Percentiles rank a stretch among this genome's conserved stretches.
Evolutionary conservation across 2,888 invertebrate species (phyloP).

Genomic region (Limnephilus auricula): DNA sequence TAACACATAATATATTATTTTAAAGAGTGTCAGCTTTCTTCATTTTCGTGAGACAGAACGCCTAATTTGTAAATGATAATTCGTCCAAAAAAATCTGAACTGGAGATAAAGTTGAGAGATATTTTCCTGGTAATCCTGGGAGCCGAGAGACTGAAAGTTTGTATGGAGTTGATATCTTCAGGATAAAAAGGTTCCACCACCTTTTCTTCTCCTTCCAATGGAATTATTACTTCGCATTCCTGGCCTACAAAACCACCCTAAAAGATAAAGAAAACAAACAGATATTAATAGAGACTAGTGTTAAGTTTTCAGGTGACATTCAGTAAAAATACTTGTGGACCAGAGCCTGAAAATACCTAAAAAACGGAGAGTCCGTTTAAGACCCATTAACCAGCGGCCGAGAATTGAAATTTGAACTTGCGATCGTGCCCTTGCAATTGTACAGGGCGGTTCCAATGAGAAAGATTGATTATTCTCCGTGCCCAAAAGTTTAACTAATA

Average conservation of each 20-base stretch:
- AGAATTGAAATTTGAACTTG: too few species aligned
- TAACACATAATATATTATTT: background rate
- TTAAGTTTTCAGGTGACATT: too few species aligned
- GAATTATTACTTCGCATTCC: conserved; percentile 74
- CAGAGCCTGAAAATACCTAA: too few species aligned
- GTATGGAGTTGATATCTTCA: conserved; percentile 78
- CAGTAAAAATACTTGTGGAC: too few species aligned
- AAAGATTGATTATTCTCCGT: too few species aligned
- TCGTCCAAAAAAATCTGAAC: conserved; percentile 81
- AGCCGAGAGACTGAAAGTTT: conserved; percentile 73
- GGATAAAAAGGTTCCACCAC: conserved; percentile 74
- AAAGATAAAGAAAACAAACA: conserved; percentile 44
- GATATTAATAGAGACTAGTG: background rate
- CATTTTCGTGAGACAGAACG: conserved; percentile 66
- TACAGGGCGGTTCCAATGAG: too few species aligned
- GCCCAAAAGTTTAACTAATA: too few species aligned
- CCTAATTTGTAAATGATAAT: conserved; percentile 79
- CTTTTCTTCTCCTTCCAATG: conserved; percentile 67
- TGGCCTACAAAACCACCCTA: conserved; percentile 82
- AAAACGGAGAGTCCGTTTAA: too few species aligned
- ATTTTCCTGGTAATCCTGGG: conserved; percentile 70
- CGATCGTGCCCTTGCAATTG: too few species aligned
- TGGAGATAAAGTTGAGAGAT: conserved; percentile 76
- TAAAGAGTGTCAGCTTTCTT: background rate
- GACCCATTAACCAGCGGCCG: too few species aligned